Conservation (phyloP, 2,113 vertebrate genomes). For the Rhizomys pruinosus region DNA sequence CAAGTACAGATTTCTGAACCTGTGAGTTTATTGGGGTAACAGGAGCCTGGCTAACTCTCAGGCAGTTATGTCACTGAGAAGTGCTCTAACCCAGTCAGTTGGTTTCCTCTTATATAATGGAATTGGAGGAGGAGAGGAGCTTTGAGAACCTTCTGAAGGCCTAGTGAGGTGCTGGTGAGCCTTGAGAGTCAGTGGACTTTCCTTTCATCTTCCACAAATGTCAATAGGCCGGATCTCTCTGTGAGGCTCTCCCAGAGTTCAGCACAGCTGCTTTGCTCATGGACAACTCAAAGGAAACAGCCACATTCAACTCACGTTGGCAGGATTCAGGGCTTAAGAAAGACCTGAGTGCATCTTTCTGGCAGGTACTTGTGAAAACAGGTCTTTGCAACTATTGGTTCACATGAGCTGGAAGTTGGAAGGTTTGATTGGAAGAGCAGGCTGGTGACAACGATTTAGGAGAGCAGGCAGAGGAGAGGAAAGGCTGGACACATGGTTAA, state of each 20-base stretch:
- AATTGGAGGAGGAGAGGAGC: neutral
- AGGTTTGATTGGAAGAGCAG: neutral
- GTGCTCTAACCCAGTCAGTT: neutral
- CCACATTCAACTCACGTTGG: neutral
- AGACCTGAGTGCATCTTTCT: neutral
- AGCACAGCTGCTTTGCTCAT: neutral
- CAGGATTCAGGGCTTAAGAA: neutral
- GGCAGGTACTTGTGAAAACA: neutral
- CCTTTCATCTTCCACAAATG: neutral
- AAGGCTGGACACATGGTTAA: neutral
- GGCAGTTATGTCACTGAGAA: neutral
- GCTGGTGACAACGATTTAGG: neutral
- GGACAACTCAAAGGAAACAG: neutral
- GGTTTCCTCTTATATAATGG: neutral
- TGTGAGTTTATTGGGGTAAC: neutral
- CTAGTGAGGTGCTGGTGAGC: neutral
- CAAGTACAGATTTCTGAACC: neutral
- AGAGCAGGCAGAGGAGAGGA: neutral
- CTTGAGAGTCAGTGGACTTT: neutral
- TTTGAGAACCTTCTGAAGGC: neutral
- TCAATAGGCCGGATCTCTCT: too few species aligned
- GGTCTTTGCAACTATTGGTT: neutral
- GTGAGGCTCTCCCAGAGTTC: neutral
- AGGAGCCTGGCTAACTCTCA: neutral
- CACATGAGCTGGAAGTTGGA: neutral